Evolutionary conservation across 1,140 invertebrate species (phyloP).

Genomic region (Lepidotrigona ventralis): DNA sequence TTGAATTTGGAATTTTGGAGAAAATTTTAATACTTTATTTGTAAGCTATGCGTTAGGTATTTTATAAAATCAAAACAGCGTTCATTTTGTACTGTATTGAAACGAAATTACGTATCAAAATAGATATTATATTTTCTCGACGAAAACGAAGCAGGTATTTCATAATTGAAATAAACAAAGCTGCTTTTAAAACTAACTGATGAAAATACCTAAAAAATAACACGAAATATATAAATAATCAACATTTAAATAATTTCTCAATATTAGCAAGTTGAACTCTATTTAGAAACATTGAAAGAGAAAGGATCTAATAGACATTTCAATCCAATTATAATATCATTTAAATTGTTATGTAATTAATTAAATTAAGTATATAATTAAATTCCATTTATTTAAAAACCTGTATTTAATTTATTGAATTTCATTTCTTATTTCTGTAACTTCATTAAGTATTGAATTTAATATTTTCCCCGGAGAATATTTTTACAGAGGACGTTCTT

Average conservation of each 20-base stretch:
- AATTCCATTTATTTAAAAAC: neutral
- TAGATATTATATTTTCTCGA: neutral
- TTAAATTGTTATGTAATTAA: neutral
- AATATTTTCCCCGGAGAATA: neutral
- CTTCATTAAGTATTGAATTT: neutral
- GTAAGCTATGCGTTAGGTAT: neutral
- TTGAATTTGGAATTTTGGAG: neutral
- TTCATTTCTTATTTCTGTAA: neutral
- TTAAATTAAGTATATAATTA: neutral
- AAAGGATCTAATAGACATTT: neutral
- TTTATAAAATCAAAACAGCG: neutral
- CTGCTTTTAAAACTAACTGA: neutral
- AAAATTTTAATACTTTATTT: neutral
- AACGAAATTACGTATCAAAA: no score
- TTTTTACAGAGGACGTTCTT: neutral
- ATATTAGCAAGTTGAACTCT: no score
- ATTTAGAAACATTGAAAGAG: no score
- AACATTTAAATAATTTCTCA: neutral
- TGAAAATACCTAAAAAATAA: neutral
- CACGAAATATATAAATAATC: neutral
- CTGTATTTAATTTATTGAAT: neutral
- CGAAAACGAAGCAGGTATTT: neutral
- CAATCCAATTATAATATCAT: neutral
- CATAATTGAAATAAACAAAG: neutral
- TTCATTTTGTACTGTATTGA: no score